Conservation (phyloP, 2,797 vertebrate genomes). For the Mus minutoides region DNA sequence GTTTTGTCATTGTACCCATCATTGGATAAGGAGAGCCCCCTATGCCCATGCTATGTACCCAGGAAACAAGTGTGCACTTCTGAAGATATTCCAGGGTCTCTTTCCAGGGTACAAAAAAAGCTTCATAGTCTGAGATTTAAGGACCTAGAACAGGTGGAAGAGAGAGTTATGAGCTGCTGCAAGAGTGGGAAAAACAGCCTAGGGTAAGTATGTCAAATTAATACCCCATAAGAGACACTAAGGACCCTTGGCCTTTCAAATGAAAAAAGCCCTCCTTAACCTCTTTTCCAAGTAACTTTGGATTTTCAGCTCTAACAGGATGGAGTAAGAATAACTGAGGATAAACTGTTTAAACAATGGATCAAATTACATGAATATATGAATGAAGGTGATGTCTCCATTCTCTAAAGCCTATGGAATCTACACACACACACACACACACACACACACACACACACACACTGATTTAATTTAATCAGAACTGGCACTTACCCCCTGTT, state of each 20-base stretch:
- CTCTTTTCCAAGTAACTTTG: background rate
- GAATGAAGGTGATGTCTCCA: background rate
- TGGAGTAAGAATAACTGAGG: background rate
- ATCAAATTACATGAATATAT: background rate
- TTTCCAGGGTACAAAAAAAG: background rate
- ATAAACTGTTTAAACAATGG: background rate
- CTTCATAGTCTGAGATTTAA: background rate
- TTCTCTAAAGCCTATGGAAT: too few relatives aligned
- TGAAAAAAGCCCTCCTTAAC: background rate
- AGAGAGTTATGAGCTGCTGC: background rate
- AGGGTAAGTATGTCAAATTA: background rate
- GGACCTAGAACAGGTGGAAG: background rate
- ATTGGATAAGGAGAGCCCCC: background rate
- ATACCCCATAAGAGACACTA: background rate
- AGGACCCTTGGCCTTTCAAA: background rate
- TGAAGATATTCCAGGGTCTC: background rate
- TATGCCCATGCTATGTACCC: fast-evolving
- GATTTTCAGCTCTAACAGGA: background rate
- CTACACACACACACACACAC: background rate
- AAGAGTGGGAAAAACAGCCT: background rate
- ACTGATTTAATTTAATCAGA: background rate
- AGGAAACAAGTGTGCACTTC: background rate
- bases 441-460: too few relatives aligned
- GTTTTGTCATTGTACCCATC: background rate
- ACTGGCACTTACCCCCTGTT: background rate